Evolutionary conservation across 1,140 invertebrate species (phyloP), one percentile per base, ranked within the genome.

Genomic region (Zophobas morio): DNA sequence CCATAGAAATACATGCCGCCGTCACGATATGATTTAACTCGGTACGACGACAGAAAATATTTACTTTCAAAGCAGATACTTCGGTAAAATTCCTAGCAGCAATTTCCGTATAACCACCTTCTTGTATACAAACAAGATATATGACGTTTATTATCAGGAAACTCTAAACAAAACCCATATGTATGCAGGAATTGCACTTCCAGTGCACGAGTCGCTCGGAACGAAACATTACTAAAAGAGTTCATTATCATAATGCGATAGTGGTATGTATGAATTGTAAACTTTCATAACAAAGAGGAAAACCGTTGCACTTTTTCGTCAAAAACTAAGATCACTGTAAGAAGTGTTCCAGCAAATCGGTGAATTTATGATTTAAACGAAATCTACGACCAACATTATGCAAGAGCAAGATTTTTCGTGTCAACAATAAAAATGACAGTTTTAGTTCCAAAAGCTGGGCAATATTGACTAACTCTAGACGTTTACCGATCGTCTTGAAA

Each of bases 131-230:
- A 66, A 66, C 60, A 66, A 42, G 37, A 42, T 66, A 42, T 20
- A 40, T 66, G 60, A 42, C 35, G 8, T 40, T 42, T 36, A 6
- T 63, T 63, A 46, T 66, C 60, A 66, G 39, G 60, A 66, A 66
- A 66, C 20, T 66, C 54, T 57, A 57, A 57, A 57, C 54, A 57
- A 57, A 42, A 66, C 6, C 60, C 60, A 66, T 66, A 66, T 66
- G 60, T 42, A 66, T 66, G 60, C 60, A 66, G 60, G 39, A 66
- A 66, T 42, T 66, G 60, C 60, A 66, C 60, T 66, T 66, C 60
- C 37, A 66, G 2, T 6, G 32, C 39, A 42, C 39, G 33, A 1
- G 6, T 36, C 8, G 0, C 20, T 20, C 20, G 20, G 20, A 20
- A 20, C 20, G 20, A 20, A 20, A 20, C 1, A 6, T 63, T 63